Conservation (phyloP, 1,140 invertebrate genomes). For the Phenacoccus solenopsis region DNA sequence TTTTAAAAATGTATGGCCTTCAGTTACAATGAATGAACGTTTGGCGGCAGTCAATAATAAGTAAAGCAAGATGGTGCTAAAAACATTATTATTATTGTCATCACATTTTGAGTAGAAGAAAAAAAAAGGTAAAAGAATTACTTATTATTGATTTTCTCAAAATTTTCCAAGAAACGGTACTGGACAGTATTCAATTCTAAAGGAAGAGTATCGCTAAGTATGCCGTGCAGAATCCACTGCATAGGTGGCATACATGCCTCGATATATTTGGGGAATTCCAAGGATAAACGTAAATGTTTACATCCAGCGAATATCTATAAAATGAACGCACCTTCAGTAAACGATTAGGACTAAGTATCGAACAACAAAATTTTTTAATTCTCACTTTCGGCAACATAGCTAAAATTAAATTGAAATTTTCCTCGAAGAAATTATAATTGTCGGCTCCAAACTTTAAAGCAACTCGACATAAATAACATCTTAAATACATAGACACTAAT, state of each 20-base stretch:
- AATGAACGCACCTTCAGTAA: not conserved
- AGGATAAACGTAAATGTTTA: not conserved
- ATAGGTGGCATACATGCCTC: not conserved
- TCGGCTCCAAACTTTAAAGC: slow-evolving; percentile 32
- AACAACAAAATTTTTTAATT: no score
- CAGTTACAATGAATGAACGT: not conserved
- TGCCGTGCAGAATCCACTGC: not conserved
- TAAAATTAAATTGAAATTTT: not conserved
- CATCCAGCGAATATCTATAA: not conserved
- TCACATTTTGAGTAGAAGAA: no score
- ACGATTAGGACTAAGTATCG: no score
- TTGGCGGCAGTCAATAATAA: not conserved
- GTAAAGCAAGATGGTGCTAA: not conserved
- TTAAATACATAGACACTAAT: slow-evolving; percentile 75
- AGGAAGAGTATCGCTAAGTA: not conserved
- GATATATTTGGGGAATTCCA: not conserved
- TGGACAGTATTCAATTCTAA: not conserved
- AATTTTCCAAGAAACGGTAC: not conserved
- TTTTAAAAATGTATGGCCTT: not conserved
- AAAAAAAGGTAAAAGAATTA: no score
- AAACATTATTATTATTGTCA: no score
- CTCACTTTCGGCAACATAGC: not conserved
- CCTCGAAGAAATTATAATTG: not conserved
- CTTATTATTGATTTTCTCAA: not conserved
- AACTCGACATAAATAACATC: slow-evolving; percentile 81